Evolutionary conservation across 2,797 vertebrate species (phyloP).

Genomic region (Forpus xanthops): DNA sequence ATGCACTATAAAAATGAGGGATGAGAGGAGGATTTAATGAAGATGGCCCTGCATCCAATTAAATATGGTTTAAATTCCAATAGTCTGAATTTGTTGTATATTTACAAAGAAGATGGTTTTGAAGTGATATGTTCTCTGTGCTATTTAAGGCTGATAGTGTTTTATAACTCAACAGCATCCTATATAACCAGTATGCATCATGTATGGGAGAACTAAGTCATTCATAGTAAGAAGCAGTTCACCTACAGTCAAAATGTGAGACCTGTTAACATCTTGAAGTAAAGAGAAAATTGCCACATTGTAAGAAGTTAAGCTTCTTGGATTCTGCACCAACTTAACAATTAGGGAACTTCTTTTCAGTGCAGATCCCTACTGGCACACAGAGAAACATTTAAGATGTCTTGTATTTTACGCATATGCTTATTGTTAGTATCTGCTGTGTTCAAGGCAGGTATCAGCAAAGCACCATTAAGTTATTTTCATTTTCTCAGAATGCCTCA

Average conservation of each 20-base stretch:
- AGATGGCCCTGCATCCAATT: not conserved
- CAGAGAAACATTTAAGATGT: not conserved
- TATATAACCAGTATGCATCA: not conserved
- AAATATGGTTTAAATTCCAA: not conserved
- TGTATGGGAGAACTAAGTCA: not conserved
- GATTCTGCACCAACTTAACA: not conserved
- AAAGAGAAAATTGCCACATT: not conserved
- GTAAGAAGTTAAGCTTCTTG: not conserved
- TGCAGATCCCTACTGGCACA: not conserved
- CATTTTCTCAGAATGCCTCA: not conserved
- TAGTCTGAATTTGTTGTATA: not conserved
- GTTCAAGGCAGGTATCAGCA: constrained; percentile 12
- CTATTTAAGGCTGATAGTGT: constrained; percentile 7
- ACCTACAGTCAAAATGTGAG: not conserved
- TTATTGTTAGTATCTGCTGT: not conserved
- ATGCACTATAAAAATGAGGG: not conserved
- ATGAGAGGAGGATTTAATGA: not conserved
- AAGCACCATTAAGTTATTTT: not conserved
- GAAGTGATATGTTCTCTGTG: not conserved
- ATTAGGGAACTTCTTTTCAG: not conserved
- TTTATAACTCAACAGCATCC: not conserved
- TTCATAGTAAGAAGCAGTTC: not conserved
- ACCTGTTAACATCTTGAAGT: not conserved
- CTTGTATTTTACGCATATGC: not conserved
- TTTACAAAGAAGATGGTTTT: not conserved